Conservation (phyloP, 2,797 vertebrate species). For the Zenarchopterus dispar region DNA sequence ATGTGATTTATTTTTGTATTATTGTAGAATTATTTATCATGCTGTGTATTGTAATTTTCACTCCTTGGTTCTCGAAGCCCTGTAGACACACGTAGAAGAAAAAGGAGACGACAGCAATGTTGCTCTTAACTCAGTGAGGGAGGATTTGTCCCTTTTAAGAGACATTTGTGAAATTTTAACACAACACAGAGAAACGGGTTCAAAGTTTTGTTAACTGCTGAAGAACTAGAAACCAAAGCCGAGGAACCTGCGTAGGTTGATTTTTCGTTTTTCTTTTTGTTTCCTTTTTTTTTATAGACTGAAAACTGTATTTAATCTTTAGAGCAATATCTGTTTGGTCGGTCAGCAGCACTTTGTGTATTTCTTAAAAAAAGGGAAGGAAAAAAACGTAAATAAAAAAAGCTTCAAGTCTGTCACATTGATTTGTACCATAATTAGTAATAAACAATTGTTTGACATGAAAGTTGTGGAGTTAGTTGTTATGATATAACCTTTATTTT, state of each 20-base stretch:
- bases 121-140: conserved; percentile 86
- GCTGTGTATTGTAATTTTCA: conserved; percentile 60
- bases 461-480: conserved; percentile 58
- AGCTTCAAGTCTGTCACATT: conserved; percentile 98
- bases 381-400: conserved; percentile 66
- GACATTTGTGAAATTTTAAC: conserved; percentile 65
- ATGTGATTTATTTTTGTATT: conserved; percentile 62
- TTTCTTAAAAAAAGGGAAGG: conserved; percentile 85
- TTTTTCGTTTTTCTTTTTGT: conserved; percentile 74
- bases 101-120: conserved; percentile 75
- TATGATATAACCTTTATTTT: no score
- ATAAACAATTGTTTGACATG: conserved; percentile 99
- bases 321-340: conserved; percentile 99
- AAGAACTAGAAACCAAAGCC: conserved; percentile 99
- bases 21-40: conserved; percentile 44
- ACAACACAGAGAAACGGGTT: conserved; percentile 58
- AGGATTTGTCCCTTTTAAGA: conserved; percentile 29
- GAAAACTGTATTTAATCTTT: conserved; percentile 96
- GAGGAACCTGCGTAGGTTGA: conserved; percentile 95
- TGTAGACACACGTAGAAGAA: conserved; percentile 62
- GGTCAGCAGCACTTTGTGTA: conserved; percentile 99
- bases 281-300: conserved; percentile 86
- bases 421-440: conserved; percentile 99
- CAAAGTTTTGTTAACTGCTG: conserved; percentile 78
- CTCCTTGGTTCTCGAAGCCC: conserved; percentile 69